Base-by-base conservation (phyloP, 1,140 invertebrate species). In the Zaprionus africanus region DNA sequence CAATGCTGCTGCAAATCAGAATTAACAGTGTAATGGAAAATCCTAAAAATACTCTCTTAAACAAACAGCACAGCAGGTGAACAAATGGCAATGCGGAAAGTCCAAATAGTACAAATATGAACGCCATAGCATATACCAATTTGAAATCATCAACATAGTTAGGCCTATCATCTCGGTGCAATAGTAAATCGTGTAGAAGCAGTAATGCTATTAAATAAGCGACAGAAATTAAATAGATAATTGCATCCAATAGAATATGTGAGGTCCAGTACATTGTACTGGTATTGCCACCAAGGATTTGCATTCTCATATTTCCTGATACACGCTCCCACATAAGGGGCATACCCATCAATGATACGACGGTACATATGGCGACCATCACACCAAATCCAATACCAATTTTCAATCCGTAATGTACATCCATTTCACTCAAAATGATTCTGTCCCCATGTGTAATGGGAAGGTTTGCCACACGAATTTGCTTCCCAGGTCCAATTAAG, bases 31-130 rank as follows among this genome's bases (percentile, higher is more conserved):
- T 64, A 2, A 58, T 13, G 22, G 68, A 13, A 38, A 62, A 69
- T 1, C 51, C 72, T 17, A 26, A 15, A 4, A 58, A 6, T 4
- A 31, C 24, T 0, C 24, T 49, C 1, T 41, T 34, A 26, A 64
- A 69, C 1, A 49, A 7, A 4, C n/a, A 11, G 2, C 17, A 41
- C 0, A 61, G 2, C 0, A 58, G 11, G 13, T 75, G 63, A 1
- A 62, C 53, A 36, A 75, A 75, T 1, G 72, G 65, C 34, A 75
- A 9, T 5, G 54, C 38, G 1, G 64, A 22, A n/a, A 58, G 1
- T 2, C 51, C 57, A 38, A 69, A 75, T 1, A 69, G 22, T 7
- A 41, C 15, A 9, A 69, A 31, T 1, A 59, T 12, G 0, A 58
- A 9, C 12, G 49, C 4, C 7, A 63, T 11, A 1, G 1, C 0